phyloP scores from a whole-genome alignment of 2,797 vertebrate genomes.

The Neoniphon sammara region DNA sequence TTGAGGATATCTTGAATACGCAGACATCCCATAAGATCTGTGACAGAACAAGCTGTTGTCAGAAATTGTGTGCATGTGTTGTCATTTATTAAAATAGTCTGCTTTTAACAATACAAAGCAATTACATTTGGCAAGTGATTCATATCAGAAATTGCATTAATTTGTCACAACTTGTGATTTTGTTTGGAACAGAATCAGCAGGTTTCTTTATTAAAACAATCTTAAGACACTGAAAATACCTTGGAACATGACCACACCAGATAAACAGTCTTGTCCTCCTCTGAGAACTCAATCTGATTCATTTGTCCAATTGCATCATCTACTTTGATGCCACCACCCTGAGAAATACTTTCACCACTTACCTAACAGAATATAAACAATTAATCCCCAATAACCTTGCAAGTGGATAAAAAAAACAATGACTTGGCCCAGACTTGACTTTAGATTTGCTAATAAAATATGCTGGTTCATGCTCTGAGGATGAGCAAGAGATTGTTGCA shows the following conservation, averaged over 20 bases:
- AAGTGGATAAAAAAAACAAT: constrained; percentile 22
- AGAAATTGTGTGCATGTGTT: constrained; percentile 53
- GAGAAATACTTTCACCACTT: constrained; percentile 25
- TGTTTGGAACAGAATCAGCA: constrained; percentile 51
- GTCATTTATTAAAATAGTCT: constrained; percentile 57
- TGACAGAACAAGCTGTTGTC: constrained; percentile 64
- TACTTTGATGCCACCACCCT: not conserved
- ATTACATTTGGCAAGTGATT: constrained; percentile 56
- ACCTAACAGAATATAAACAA: constrained; percentile 24
- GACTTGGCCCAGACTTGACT: not conserved
- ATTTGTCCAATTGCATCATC: constrained; percentile 31
- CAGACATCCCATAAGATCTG: constrained; percentile 72
- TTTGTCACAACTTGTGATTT: constrained; percentile 8
- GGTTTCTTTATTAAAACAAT: constrained; percentile 26
- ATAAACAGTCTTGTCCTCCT: not conserved
- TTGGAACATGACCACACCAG: constrained; percentile 35
- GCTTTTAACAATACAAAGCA: constrained; percentile 44
- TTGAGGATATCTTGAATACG: constrained; percentile 77
- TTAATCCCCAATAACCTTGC: constrained; percentile 17
- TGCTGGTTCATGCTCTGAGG: not conserved
- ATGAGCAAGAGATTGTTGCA: constrained; percentile 21
- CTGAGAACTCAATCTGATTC: constrained; percentile 14
- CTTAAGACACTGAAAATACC: constrained; percentile 26
- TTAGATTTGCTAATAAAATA: constrained; percentile 8
- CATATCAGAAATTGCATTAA: not conserved